phyloP scores from a whole-genome alignment of 2,888 invertebrate species.

The Megalurothrips usitatus region DNA sequence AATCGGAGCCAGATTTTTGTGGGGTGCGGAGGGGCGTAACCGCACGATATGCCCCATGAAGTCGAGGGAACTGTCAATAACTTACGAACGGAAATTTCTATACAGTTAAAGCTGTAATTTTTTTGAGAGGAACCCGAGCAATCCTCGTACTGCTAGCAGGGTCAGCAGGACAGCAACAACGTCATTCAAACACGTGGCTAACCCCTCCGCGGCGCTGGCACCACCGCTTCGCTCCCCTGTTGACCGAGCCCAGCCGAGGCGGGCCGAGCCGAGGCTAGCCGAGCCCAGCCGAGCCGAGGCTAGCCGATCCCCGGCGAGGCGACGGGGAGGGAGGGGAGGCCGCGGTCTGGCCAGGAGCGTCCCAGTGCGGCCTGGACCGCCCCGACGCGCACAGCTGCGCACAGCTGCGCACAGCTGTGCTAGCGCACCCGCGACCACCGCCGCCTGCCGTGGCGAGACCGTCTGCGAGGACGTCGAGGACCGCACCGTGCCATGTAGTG shows the following conservation, averaged over 20 bases:
- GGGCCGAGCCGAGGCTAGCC: background rate
- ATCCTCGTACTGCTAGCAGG: too few species aligned
- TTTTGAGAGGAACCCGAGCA: too few species aligned
- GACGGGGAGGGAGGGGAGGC: background rate
- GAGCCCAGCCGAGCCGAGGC: background rate
- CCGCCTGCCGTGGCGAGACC: background rate
- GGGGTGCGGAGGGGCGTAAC: too few species aligned
- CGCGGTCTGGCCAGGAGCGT: background rate
- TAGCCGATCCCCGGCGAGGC: background rate
- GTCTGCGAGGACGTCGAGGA: background rate
- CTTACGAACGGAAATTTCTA: too few species aligned
- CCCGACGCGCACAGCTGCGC: background rate
- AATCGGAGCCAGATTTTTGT: too few species aligned
- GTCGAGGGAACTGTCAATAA: too few species aligned
- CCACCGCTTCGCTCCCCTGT: background rate
- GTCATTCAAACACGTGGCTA: too few species aligned
- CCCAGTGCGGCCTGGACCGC: conserved; percentile 15
- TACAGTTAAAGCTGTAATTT: too few species aligned
- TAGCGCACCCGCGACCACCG: background rate
- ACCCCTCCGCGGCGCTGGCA: background rate
- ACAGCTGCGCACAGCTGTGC: background rate
- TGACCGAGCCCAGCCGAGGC: background rate
- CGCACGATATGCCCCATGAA: too few species aligned
- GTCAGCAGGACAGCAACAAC: too few species aligned
- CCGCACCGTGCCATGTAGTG: too few species aligned